Evolutionary conservation across 2,113 vertebrate genomes (phyloP), one percentile per base, ranked within the genome.

Genomic region (Thomomys bottae): DNA sequence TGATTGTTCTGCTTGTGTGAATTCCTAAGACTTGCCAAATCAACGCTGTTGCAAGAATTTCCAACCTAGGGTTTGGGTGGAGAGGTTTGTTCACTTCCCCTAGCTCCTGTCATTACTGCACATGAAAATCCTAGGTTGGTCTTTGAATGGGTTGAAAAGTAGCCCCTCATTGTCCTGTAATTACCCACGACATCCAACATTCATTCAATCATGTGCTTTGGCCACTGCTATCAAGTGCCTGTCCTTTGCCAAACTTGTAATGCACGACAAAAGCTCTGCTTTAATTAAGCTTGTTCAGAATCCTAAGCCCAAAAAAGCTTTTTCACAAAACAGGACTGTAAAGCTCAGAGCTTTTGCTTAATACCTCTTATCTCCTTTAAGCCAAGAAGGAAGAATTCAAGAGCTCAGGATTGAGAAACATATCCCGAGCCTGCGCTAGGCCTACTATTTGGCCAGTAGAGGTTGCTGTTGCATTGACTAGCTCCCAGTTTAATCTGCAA

Each of bases 391-490:
- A 63, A 86, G 72, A 59, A 38, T 92, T 67, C 64, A 23, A 34
- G 75, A 38, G 59, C 38, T 2, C 0, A 23, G 67, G 23, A 14
- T 83, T 54, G 6, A 8, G 11, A 6, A 26, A 4, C 36, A 40
- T 7, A 36, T 59, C 26, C 45, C 63, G 21, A 54, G 45, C 67
- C 84, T 18, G 57, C 24, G 0, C 12, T 11, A 2, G 0, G 38
- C 26, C 8, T 2, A 0, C 45, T 4, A 0, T 77, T 24, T 32
- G 28, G 82, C 97, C 98, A 95, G 94, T 90, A 83, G 94, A 93
- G 97, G 98, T 96, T 92, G 97, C 97, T 97, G 94, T 98, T 97
- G 96, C 34, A 63, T 68, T 89, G 42, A 18, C 71, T 40, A 94
- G 42, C 32, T 88, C 68, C 79, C 17, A 80, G 57, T 84, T 92